phyloP scores from a whole-genome alignment of 2,797 vertebrate species.

The Melanotaenia nigrans region DNA sequence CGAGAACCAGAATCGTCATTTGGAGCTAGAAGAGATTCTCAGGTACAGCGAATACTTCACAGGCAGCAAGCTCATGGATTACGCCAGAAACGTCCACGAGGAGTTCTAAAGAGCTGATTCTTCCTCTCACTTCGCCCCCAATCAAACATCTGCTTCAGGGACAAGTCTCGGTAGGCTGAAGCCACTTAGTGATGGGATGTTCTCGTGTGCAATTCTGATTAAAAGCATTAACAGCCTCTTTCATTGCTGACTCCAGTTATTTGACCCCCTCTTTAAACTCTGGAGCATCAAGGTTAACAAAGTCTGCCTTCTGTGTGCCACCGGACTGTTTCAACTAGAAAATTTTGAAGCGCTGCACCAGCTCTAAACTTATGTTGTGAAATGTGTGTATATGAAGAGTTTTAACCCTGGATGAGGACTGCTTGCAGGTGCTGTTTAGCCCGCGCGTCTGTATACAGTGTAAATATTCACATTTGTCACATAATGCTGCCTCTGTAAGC shows the following conservation, averaged over 20 bases:
- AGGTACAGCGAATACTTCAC: conserved; percentile 99
- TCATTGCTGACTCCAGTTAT: conserved; percentile 34
- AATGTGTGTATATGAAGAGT: conserved; percentile 75
- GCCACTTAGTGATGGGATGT: conserved; percentile 11
- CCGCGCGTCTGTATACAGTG: conserved; percentile 37
- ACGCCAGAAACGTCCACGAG: conserved; percentile 95
- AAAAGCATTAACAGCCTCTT: conserved; percentile 26
- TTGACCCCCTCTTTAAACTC: conserved; percentile 12
- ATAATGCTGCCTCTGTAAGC: not conserved
- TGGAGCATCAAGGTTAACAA: conserved; percentile 32
- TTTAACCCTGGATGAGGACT: conserved; percentile 24
- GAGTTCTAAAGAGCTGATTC: conserved; percentile 83
- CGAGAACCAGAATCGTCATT: conserved; percentile 93
- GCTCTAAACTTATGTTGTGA: conserved; percentile 41
- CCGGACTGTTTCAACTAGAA: conserved; percentile 21
- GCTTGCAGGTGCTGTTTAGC: conserved; percentile 12
- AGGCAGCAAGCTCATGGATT: conserved; percentile 98
- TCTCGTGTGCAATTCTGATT: conserved; percentile 57
- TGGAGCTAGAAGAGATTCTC: conserved; percentile 96
- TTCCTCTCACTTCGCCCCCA: not conserved
- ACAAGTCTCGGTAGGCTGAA: conserved; percentile 15
- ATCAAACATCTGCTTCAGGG: conserved; percentile 42
- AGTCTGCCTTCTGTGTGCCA: conserved; percentile 44
- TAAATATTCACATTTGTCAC: conserved; percentile 62
- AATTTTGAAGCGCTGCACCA: conserved; percentile 26